These are phyloP conservation scores for Patagioenas fasciata DNA, from an alignment of 2,113 vertebrate genomes.

Conservation along the genomic window DNA sequence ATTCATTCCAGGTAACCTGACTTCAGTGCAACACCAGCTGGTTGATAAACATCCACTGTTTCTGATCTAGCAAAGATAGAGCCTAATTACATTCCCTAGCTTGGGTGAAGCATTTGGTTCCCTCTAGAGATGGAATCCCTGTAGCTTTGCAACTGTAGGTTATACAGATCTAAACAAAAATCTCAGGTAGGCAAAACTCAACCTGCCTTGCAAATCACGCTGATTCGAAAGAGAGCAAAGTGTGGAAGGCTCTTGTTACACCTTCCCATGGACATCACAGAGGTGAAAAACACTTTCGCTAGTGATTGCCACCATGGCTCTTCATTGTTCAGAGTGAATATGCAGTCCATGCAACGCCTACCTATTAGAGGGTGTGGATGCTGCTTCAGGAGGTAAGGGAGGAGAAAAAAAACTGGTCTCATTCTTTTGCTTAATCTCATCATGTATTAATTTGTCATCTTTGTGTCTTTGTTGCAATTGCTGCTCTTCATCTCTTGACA, in stretches of 20 bases:
- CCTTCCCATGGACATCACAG: not conserved
- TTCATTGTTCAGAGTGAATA: not conserved
- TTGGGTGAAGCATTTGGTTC: not conserved
- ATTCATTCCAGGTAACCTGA: not conserved
- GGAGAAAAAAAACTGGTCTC: constrained; percentile 24
- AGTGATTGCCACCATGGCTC: not conserved
- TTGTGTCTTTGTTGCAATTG: constrained; percentile 28
- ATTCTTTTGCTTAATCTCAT: constrained; percentile 43
- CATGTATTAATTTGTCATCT: constrained; percentile 54
- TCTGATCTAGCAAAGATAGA: not conserved
- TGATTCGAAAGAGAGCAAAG: not conserved
- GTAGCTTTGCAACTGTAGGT: not conserved
- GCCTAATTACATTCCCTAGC: not conserved
- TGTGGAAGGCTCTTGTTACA: not conserved
- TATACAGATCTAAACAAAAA: not conserved
- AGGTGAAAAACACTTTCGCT: not conserved
- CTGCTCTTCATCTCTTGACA: constrained; percentile 58
- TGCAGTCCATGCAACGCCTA: constrained; percentile 42
- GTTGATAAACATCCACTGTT: not conserved
- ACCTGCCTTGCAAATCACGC: not conserved
- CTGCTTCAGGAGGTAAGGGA: constrained; percentile 40
- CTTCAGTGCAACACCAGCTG: not conserved
- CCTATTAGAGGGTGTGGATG: constrained; percentile 67
- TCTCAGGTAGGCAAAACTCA: not conserved
- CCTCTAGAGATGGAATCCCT: not conserved